Evolutionary conservation across 2,113 vertebrate genomes (phyloP), one percentile per base, ranked within the genome.

Genomic region (Daboia siamensis): DNA sequence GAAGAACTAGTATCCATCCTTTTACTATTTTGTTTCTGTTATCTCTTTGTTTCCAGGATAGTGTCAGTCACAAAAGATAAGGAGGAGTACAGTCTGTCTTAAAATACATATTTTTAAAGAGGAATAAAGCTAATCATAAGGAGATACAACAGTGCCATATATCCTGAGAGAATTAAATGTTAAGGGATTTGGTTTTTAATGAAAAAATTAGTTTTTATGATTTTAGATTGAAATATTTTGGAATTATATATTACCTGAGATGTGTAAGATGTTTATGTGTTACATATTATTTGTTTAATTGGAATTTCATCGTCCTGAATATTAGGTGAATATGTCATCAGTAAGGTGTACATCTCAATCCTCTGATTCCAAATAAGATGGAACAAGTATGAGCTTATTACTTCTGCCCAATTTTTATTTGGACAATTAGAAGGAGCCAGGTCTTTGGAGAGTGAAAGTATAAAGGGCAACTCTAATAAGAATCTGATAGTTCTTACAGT

Each of bases 1-100:
- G 90, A 95, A 93, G 87, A 95, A 94, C 93, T 93, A 93, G 59
- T 56, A 93, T 93, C 94, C 85, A 95, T 94, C 33, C 91, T 94
- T 88, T 94, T 87, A 33, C 89, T 94, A 91, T 29, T 91, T 95
- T n/a, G 89, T 61, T 10, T 94, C 33, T 89, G 6, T 54, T 59
- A 91, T 91, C 74, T 89, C 39, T 80, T 59, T 61, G 26, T 89
- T 91, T 93, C 94, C 90, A 54, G 23, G 59, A 74, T 95, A 90
- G 55, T 80, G 26, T 56, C 46, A 52, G 91, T 90, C 94, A 84
- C 33, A 92, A 92, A 87, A 93, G 91, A 33, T 0, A 6, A 91
- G 91, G 51, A 46, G 86, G 92, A 56, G 57, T 26, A 89, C 21
- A 80, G 80, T 44, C 33, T 54, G 94, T 74, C 92, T 69, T 87